A percentile compares a stretch with the other conserved stretches of the same genome.
Conservation (phyloP, 2,113 vertebrate species). For the Tautogolabrus adspersus region DNA sequence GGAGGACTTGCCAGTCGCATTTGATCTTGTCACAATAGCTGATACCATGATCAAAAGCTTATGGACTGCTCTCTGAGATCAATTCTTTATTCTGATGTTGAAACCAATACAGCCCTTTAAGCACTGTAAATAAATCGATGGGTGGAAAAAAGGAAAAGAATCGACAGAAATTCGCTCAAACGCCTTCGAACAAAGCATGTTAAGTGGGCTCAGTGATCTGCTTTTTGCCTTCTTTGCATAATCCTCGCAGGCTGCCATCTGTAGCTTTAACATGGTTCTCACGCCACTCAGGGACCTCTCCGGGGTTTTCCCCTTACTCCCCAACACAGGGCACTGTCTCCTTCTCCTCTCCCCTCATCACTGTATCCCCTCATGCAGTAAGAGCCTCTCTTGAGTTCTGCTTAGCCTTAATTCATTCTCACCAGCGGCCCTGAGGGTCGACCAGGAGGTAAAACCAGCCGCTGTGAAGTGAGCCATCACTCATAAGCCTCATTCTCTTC, state of each 20-base stretch:
- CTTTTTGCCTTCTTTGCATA: conserved; percentile 32
- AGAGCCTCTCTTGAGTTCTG: conserved; percentile 26
- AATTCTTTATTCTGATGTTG: conserved; percentile 16
- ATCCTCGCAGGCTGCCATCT: conserved; percentile 52
- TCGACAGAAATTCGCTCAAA: conserved; percentile 13
- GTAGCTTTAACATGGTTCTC: conserved; percentile 67
- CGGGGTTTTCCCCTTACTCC: conserved; percentile 57
- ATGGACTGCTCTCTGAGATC: conserved; percentile 7
- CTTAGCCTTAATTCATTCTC: conserved; percentile 31
- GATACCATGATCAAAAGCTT: conserved; percentile 9
- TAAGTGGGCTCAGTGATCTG: conserved; percentile 21
- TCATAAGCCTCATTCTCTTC: conserved; percentile 24
- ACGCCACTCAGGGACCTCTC: conserved; percentile 70
- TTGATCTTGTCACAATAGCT: not conserved
- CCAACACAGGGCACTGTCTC: conserved; percentile 49
- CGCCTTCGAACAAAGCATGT: conserved; percentile 2
- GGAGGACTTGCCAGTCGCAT: not conserved
- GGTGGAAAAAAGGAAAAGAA: not conserved
- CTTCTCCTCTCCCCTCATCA: conserved; percentile 21
- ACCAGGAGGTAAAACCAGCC: conserved; percentile 8
- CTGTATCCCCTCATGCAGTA: conserved; percentile 1
- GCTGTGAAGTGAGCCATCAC: conserved; percentile 28
- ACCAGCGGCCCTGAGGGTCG: conserved; percentile 13
- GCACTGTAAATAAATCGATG: conserved; percentile 14
- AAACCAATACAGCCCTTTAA: not conserved